phyloP scores from a whole-genome alignment of 1,140 invertebrate genomes.

The Phocides pigmalion region DNA sequence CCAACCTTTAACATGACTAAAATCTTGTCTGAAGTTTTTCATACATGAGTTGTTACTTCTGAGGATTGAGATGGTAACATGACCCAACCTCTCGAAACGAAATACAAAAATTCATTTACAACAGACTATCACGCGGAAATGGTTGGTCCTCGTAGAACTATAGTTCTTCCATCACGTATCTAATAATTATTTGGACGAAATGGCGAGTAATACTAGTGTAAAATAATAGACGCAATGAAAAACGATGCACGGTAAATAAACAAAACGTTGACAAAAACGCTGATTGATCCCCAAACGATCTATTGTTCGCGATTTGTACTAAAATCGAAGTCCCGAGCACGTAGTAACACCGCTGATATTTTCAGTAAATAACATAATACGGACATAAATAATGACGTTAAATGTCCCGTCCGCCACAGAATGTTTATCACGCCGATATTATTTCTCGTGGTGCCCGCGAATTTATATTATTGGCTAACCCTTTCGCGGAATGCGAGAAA shows the following conservation, averaged over 20 bases:
- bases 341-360: conserved; percentile 31
- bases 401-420: conserved; percentile 45
- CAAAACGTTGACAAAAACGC: background rate
- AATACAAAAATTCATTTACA: no score
- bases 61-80: no score
- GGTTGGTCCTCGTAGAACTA: no score
- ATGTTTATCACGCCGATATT: conserved; percentile 46
- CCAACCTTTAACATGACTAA: no score
- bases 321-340: background rate
- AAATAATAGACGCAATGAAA: background rate
- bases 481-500: conserved; percentile 31
- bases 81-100: no score
- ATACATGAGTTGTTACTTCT: no score
- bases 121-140: no score
- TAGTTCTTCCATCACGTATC: no score
- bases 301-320: conserved; percentile 14
- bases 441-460: conserved; percentile 38
- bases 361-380: conserved; percentile 49
- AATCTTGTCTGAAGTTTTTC: no score
- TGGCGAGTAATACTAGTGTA: no score
- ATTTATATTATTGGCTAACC: conserved; percentile 34
- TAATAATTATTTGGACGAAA: no score
- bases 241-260: background rate
- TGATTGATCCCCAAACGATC: conserved; percentile 9
- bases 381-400: conserved; percentile 50